Conservation (phyloP, 2,888 invertebrate genomes). For the Zaprionus lineosus region DNA sequence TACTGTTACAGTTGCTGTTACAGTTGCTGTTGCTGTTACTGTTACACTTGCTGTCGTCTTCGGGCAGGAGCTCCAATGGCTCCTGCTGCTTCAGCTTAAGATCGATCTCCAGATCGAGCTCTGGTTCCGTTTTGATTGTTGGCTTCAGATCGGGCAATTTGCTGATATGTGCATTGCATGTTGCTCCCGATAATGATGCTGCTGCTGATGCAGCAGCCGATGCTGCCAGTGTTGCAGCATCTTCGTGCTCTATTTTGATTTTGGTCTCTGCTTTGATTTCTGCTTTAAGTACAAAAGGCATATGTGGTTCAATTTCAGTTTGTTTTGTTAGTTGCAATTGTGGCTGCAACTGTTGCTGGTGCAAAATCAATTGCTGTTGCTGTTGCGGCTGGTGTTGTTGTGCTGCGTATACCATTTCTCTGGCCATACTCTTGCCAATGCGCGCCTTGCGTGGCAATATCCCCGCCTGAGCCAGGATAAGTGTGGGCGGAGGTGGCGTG, state of each 20-base stretch:
- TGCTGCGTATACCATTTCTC: conserved; percentile 84
- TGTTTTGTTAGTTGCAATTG: conserved; percentile 20
- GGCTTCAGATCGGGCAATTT: conserved; percentile 76
- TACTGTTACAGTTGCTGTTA: conserved; percentile 2
- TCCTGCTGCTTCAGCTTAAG: not conserved
- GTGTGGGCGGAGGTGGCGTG: conserved; percentile 84
- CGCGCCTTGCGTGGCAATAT: conserved; percentile 84
- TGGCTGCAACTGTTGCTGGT: conserved; percentile 26
- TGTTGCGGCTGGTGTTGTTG: conserved; percentile 51
- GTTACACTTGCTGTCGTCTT: conserved; percentile 5
- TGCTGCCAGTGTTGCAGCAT: conserved; percentile 29
- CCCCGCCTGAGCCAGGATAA: conserved; percentile 11
- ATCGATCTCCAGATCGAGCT: conserved; percentile 29
- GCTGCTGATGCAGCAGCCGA: conserved; percentile 14
- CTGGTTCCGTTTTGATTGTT: conserved; percentile 80
- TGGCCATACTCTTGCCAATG: conserved; percentile 87
- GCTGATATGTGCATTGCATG: conserved; percentile 61
- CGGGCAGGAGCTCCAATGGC: no score
- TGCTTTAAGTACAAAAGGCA: conserved; percentile 78
- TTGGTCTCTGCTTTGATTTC: conserved; percentile 82
- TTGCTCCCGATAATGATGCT: conserved; percentile 23
- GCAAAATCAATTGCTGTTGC: conserved; percentile 25
- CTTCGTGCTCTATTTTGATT: conserved; percentile 82
- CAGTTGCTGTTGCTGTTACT: conserved; percentile 6
- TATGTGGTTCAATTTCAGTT: conserved; percentile 49